A percentile compares a stretch with the other conserved stretches of the same genome.
Evolutionary conservation across 2,113 vertebrate species (phyloP).

Genomic region (Irena cyanogastra): DNA sequence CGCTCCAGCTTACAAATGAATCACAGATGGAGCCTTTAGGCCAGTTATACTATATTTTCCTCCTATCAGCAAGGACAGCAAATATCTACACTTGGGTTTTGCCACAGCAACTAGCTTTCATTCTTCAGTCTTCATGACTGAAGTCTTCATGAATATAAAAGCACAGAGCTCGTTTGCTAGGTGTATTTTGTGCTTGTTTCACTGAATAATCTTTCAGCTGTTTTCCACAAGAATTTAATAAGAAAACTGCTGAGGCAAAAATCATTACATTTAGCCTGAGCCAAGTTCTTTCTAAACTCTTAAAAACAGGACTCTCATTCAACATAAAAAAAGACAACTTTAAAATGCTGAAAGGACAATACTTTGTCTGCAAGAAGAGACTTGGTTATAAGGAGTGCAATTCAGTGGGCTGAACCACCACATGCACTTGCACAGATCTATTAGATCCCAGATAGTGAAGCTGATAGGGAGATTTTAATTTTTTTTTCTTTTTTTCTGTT

Average conservation of each 20-base stretch:
- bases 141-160: too few relatives aligned
- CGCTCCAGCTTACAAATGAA: slow-evolving; percentile 73
- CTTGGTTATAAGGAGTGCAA: neutral
- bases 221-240: neutral
- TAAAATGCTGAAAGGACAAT: neutral
- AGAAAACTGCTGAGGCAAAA: neutral
- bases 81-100: slow-evolving; percentile 71
- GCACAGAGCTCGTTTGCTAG: neutral
- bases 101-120: slow-evolving; percentile 51
- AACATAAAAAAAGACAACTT: neutral
- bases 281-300: neutral
- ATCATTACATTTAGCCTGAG: neutral
- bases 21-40: slow-evolving; percentile 62
- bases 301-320: neutral
- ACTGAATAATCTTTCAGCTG: neutral
- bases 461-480: too few relatives aligned
- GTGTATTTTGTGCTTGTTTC: slow-evolving; percentile 38
- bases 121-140: slow-evolving; percentile 62
- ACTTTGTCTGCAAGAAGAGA: neutral
- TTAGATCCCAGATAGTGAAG: neutral
- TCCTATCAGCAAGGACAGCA: slow-evolving; percentile 72
- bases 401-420: neutral
- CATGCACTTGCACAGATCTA: fast-evolving
- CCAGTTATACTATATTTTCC: slow-evolving; percentile 74
- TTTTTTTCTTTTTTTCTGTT: neutral